Evolutionary conservation across 2,113 vertebrate genomes (phyloP).

Genomic region (Aramus guarauna): DNA sequence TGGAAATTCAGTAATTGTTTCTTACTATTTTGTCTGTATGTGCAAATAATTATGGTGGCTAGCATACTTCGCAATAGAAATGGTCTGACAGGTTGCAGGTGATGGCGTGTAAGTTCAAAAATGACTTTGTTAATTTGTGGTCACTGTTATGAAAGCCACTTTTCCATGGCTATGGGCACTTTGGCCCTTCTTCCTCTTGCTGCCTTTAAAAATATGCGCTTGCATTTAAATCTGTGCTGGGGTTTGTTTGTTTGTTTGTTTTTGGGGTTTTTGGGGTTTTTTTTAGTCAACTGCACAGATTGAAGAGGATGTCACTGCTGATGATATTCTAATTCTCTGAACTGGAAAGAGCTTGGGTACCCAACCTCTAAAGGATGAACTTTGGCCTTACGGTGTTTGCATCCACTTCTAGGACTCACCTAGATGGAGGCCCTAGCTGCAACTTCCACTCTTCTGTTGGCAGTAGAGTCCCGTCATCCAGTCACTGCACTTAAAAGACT

Average conservation of each 20-base stretch:
- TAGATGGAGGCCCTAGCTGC: background rate
- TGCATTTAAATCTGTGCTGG: background rate
- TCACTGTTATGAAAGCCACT: background rate
- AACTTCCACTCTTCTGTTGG: background rate
- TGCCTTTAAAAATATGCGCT: background rate
- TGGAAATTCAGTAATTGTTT: background rate
- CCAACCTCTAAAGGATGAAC: background rate
- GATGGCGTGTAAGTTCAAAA: background rate
- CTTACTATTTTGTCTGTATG: background rate
- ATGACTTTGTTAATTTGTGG: background rate
- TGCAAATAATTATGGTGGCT: background rate
- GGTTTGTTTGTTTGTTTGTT: background rate
- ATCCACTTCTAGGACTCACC: background rate
- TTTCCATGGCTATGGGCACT: background rate
- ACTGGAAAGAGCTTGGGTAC: background rate
- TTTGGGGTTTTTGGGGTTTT: background rate
- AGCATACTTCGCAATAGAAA: background rate
- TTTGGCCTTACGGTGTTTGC: background rate
- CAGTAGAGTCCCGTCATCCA: background rate
- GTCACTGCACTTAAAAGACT: background rate
- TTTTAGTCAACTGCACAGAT: background rate
- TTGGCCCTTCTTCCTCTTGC: background rate
- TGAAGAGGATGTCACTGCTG: background rate
- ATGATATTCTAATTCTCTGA: background rate
- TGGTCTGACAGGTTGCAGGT: background rate